Conservation (phyloP, 2,888 invertebrate species). For the Brenthis ino region DNA sequence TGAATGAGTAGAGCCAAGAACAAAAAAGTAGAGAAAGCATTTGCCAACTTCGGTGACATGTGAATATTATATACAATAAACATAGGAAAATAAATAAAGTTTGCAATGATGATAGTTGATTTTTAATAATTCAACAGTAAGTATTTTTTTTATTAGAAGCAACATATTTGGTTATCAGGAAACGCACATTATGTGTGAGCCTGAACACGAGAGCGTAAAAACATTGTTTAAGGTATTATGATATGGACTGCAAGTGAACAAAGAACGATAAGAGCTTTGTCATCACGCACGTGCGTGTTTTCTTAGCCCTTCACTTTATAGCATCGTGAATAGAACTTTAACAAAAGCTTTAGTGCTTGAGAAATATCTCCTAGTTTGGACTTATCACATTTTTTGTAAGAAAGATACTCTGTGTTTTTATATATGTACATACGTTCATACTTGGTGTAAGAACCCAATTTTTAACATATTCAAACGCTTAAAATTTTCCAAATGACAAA, state of each 20-base stretch:
- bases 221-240: conserved; percentile 12
- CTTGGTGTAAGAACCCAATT: no score
- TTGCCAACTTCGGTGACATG: conserved; percentile 49
- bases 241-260: conserved; percentile 48
- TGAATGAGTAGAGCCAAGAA: conserved; percentile 58
- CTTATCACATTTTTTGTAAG: neutral
- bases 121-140: neutral
- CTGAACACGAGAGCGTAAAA: conserved; percentile 5
- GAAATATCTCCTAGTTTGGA: conserved; percentile 4
- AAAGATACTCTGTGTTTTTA: neutral
- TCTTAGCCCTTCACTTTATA: conserved; percentile 50
- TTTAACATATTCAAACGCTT: no score
- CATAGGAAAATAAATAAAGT: conserved; percentile 16
- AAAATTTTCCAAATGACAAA: no score
- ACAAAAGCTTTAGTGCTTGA: conserved; percentile 42
- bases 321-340: conserved; percentile 47
- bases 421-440: neutral
- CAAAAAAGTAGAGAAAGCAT: conserved; percentile 64
- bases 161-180: neutral
- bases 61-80: conserved; percentile 25
- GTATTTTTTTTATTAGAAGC: neutral
- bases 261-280: conserved; percentile 61
- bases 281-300: conserved; percentile 66
- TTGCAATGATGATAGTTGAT: neutral
- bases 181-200: conserved; percentile 8